Evolutionary conservation across 2,113 vertebrate genomes (phyloP).

Genomic region (Coptodon bakossiorum): DNA sequence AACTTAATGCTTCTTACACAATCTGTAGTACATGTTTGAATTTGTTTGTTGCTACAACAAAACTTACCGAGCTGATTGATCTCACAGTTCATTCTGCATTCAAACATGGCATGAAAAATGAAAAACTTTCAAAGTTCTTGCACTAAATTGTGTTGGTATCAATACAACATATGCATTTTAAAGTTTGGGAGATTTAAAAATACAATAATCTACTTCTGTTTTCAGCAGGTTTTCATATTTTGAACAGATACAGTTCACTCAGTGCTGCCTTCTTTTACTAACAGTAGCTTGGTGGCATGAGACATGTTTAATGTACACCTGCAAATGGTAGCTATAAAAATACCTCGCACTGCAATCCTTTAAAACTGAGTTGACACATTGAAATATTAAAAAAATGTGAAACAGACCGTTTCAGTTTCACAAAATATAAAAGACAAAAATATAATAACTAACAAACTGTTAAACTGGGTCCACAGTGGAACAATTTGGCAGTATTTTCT

Average conservation of each 20-base stretch:
- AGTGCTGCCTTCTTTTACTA: background rate
- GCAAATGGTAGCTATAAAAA: background rate
- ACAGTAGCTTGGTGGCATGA: background rate
- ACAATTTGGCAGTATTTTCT: background rate
- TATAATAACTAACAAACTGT: background rate
- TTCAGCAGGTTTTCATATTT: background rate
- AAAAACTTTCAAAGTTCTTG: background rate
- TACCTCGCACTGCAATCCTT: background rate
- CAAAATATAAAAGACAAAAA: background rate
- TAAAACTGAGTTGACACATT: background rate
- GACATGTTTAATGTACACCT: background rate
- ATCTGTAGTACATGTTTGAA: background rate
- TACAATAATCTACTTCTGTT: background rate
- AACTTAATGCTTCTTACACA: background rate
- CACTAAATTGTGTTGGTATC: background rate
- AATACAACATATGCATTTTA: background rate
- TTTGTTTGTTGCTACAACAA: background rate
- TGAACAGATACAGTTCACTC: background rate
- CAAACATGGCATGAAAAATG: background rate
- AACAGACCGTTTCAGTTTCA: background rate
- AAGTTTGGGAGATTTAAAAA: background rate
- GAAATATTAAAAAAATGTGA: background rate
- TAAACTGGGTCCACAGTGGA: background rate
- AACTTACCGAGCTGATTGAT: accelerated
- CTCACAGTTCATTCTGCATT: background rate